Base-by-base conservation (phyloP, 2,888 invertebrate species). In the Taenaris catops region DNA sequence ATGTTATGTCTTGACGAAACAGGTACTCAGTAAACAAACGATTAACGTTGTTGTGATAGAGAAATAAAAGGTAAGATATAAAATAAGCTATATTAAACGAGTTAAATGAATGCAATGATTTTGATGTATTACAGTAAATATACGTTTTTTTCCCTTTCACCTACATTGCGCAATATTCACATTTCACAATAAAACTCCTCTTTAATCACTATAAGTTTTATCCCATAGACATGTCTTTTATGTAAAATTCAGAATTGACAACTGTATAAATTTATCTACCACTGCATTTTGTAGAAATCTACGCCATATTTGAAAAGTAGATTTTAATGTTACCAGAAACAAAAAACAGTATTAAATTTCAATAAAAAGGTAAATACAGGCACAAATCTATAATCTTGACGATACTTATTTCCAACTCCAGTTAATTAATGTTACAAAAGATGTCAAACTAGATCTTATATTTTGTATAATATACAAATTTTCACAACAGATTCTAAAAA, bases 101-200 rank as follows among this genome's bases (percentile, higher is more conserved):
- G 28, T 31, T 16, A n/a, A 14, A 29, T 53, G 54, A 53, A 53
- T 16, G 35, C 20, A 17, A 38, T 34, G 24, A 61, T 58, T 55
- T 59, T 63, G 56, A 53, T 65, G 4, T 14, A 19, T 19, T n/a
- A 19, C 1, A 19, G 2, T 53, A 48, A 58, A 45, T 58, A 53
- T 41, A 49, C 44, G 45, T 34, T 25, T 29, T 23, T 42, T 43
- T 45, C 29, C n/a, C n/a, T 40, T 39, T 31, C 47, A 83, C 84
- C 72, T 83, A 84, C 83, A 81, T 84, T 65, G 65, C 75, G 69
- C 58, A 63, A 63, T 71, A 72, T 69, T 75, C 79, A 79, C 78
- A 76, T 76, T 71, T 74, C 79, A 81, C 76, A 71, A 58, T 49
- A 55, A 58, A 59, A 58, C 41, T 60, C 52, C 44, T 58, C 38